Base-by-base conservation (phyloP, 2,888 invertebrate genomes). In the Allophyes oxyacanthae region DNA sequence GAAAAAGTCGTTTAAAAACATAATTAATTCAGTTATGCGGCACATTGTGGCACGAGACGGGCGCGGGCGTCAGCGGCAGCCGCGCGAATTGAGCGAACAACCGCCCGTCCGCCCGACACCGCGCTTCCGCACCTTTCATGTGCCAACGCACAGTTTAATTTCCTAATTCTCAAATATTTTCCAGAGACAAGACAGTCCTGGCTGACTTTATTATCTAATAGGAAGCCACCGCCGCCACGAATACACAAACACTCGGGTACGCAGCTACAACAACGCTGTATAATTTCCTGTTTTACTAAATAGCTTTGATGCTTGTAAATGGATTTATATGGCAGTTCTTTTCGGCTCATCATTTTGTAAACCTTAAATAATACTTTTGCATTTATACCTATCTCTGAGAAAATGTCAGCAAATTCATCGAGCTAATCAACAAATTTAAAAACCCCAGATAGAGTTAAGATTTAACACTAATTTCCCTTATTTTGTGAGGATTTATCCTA, bases 241-340 rank as follows among this genome's bases (percentile, higher is more conserved):
- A 85, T 83, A 83, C 83, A 86, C 83, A 86, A 86, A 85, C 85
- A 85, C 76, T 78, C 74, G 64, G n/a, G 73, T 72, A 72, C 75
- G 74, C 75, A 80, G 72, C 74, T 83, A 87, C 84, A 87, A 89
- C 86, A 87, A 85, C 84, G 85, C 80, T 82, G 82, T 77, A 89
- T 88, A 91, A 92, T 92, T 92, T 92, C 92, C 92, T 91, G 90
- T 89, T 87, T 83, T 81, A 86, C 86, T 86, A 85, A 90, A 90
- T 87, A 82, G 83, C 88, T 90, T 91, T 90, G 85, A 90, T 84
- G 84, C 75, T 82, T 78, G 79, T 87, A 88, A 88, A 88, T 86
- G 83, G 83, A 85, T 84, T 88, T 88, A 65, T 78, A 79, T 78
- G 80, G 82, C 74, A 79, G 73, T 79, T 79, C 77, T 72, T 77